Conservation (phyloP, 1,140 invertebrate genomes). For the Zaprionus vittiger region DNA sequence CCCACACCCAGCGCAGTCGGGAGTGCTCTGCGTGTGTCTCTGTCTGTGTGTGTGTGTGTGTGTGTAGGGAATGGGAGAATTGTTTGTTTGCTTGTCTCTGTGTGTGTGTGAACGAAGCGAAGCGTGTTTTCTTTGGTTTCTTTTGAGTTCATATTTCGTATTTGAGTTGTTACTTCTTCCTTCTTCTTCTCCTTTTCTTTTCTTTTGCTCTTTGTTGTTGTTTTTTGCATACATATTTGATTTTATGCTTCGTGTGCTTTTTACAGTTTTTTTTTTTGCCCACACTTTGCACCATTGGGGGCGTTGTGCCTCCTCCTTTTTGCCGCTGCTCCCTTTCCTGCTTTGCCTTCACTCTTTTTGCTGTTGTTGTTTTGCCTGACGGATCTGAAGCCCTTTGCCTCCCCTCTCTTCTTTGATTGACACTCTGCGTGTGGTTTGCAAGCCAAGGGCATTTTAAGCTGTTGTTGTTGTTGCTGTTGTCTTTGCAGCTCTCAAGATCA, state of each 20-base stretch:
- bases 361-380: constrained; percentile 10
- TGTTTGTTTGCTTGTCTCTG: constrained; percentile 14
- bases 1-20: not conserved
- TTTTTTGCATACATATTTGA: constrained; percentile 79
- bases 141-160: constrained; percentile 78
- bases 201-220: not conserved
- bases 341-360: constrained; percentile 1
- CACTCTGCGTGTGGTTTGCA: constrained; percentile 71
- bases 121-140: constrained; percentile 61
- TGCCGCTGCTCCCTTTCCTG: constrained; percentile 5
- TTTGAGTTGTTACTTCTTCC: constrained; percentile 44
- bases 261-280: constrained; percentile 68
- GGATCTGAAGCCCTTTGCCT: constrained; percentile 11
- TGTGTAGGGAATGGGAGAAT: constrained; percentile 17
- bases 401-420: constrained; percentile 37
- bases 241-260: constrained; percentile 82
- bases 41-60: not conserved
- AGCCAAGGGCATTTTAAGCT: constrained; percentile 67
- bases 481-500: constrained; percentile 61
- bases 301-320: constrained; percentile 52
- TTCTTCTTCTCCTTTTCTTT: constrained; percentile 6
- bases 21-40: not conserved
- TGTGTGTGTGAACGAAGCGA: constrained; percentile 16
- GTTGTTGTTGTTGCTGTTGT: constrained; percentile 48
- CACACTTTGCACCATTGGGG: constrained; percentile 53